Evolutionary conservation across 1,140 invertebrate species (phyloP).

Genomic region (Lasioglossum baleicum): DNA sequence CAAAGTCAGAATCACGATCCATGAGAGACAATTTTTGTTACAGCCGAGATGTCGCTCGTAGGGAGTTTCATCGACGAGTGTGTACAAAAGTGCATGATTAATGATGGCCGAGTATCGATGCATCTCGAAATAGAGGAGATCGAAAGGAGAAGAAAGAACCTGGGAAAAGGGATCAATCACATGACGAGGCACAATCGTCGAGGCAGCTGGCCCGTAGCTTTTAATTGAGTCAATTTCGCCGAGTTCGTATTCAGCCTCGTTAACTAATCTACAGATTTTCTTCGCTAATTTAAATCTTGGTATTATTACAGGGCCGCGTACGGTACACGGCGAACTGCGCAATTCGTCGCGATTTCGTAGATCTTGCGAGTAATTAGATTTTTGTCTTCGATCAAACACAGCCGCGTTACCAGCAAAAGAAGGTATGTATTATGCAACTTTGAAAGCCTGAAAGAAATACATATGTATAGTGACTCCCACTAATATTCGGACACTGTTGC

Average conservation of each 20-base stretch:
- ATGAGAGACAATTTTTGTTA: slow-evolving; percentile 52
- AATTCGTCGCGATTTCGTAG: neutral
- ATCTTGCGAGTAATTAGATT: neutral
- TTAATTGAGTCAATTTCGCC: slow-evolving; percentile 73
- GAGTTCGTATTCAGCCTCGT: slow-evolving; percentile 65
- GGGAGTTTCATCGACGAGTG: slow-evolving; percentile 61
- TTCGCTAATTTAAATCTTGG: slow-evolving; percentile 67
- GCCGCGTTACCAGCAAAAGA: too few relatives aligned
- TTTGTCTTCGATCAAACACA: too few relatives aligned
- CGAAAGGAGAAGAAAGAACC: slow-evolving; percentile 64
- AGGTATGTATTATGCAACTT: too few relatives aligned
- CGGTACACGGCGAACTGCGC: neutral
- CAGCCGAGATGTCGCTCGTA: slow-evolving; percentile 56
- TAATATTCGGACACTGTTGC: too few relatives aligned
- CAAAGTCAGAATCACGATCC: slow-evolving; percentile 31
- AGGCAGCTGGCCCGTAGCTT: slow-evolving; percentile 65
- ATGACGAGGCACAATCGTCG: slow-evolving; percentile 68
- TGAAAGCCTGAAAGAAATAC: too few relatives aligned
- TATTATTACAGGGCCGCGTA: slow-evolving; percentile 15
- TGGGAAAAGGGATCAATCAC: slow-evolving; percentile 67
- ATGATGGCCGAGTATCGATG: slow-evolving; percentile 72
- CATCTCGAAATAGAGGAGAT: slow-evolving; percentile 65
- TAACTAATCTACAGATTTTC: slow-evolving; percentile 73
- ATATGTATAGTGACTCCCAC: too few relatives aligned
- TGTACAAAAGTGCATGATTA: slow-evolving; percentile 72